These are phyloP conservation scores for Chelonus formosanus DNA, from an alignment of 2,888 invertebrate species.

Conservation along the genomic window DNA sequence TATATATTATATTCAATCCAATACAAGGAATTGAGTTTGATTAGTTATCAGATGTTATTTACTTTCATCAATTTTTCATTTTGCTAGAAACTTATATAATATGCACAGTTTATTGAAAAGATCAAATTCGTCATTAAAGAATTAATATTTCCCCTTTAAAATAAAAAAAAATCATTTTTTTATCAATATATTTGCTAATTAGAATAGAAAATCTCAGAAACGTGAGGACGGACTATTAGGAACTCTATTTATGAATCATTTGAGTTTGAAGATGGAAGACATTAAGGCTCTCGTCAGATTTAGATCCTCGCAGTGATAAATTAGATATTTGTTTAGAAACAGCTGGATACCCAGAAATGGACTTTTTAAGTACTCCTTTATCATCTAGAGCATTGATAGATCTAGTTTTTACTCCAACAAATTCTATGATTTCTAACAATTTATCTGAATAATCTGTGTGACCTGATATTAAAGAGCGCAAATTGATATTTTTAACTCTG, in stretches of 20 bases:
- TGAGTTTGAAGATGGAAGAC: background rate
- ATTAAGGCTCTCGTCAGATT: conserved; percentile 51
- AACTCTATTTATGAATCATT: background rate
- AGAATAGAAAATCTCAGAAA: no score
- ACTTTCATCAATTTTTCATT: no score
- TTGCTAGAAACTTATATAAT: no score
- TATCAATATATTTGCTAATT: no score
- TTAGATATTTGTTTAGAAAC: background rate
- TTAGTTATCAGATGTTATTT: no score
- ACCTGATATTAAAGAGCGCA: conserved; percentile 68
- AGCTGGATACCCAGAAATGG: conserved; percentile 51
- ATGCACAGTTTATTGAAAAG: no score
- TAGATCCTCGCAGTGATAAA: conserved; percentile 41
- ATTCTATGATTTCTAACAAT: conserved; percentile 67
- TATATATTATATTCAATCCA: no score
- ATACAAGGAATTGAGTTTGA: no score
- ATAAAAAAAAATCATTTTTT: no score
- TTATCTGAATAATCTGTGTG: conserved; percentile 71
- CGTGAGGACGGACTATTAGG: background rate
- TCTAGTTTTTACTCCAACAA: conserved; percentile 57
- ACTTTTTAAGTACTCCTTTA: conserved; percentile 53
- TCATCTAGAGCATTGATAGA: conserved; percentile 46
- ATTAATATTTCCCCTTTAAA: no score
- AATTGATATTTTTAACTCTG: conserved; percentile 70
- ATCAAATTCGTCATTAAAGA: no score